These are phyloP conservation scores for Brachyopa scutellaris DNA, from an alignment of 2,888 invertebrate species.

Conservation along the genomic window DNA sequence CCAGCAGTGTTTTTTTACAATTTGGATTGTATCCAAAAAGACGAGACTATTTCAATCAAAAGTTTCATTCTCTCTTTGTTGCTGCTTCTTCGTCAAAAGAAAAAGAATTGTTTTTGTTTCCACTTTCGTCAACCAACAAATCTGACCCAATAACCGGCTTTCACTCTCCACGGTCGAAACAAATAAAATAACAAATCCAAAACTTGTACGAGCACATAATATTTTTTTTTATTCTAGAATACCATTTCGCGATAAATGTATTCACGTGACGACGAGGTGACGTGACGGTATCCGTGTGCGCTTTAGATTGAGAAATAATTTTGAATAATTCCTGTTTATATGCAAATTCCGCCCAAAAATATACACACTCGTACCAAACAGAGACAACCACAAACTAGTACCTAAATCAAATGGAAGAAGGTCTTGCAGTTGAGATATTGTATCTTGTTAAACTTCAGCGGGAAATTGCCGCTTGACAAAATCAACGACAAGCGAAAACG, in stretches of 20 bases:
- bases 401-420: constrained; percentile 16
- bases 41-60: too few relatives aligned
- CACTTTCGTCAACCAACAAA: constrained; percentile 22
- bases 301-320: constrained; percentile 7
- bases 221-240: neutral
- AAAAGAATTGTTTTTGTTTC: too few relatives aligned
- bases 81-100: too few relatives aligned
- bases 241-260: too few relatives aligned
- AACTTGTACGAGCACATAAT: neutral
- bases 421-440: constrained; percentile 4
- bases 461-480: constrained; percentile 70
- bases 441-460: constrained; percentile 23
- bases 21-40: too few relatives aligned
- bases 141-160: constrained; percentile 51
- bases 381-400: neutral
- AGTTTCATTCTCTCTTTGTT: too few relatives aligned
- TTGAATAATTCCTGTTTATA: constrained; percentile 7
- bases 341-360: neutral
- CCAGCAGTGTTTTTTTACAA: too few relatives aligned
- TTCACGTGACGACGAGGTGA: too few relatives aligned
- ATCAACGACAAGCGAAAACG: constrained; percentile 45
- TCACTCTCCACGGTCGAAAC: constrained; percentile 23
- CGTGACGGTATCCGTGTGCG: neutral
- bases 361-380: neutral
- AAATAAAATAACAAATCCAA: too few relatives aligned